These are phyloP conservation scores for Acrocera orbiculus DNA, from an alignment of 2,888 invertebrate genomes.

Conservation along the genomic window DNA sequence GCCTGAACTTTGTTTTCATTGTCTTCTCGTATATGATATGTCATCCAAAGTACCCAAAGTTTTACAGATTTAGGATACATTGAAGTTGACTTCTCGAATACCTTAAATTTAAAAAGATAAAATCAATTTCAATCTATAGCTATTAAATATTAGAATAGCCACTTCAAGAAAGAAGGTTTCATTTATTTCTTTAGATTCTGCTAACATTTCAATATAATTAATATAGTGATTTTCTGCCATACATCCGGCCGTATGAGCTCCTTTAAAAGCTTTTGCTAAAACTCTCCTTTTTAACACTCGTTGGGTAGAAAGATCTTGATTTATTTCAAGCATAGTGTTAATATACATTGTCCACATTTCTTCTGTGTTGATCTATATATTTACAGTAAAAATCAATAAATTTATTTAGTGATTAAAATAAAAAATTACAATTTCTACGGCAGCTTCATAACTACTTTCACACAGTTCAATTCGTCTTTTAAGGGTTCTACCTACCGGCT, in stretches of 20 bases:
- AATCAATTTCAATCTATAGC: background rate
- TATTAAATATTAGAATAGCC: background rate
- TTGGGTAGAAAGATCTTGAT: conserved; percentile 31
- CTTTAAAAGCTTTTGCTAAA: conserved; percentile 34
- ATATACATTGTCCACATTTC: conserved; percentile 40
- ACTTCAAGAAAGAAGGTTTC: conserved; percentile 11
- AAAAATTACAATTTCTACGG: conserved; percentile 26
- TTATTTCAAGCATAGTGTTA: conserved; percentile 37
- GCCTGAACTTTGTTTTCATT: conserved; percentile 29
- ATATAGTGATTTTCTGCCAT: conserved; percentile 35
- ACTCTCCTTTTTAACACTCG: conserved; percentile 34
- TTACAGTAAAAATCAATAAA: background rate
- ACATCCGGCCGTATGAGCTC: conserved; percentile 32
- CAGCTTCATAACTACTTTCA: conserved; percentile 34
- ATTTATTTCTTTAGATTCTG: conserved; percentile 10
- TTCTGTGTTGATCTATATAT: conserved; percentile 27
- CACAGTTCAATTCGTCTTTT: conserved; percentile 33
- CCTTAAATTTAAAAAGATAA: conserved; percentile 14
- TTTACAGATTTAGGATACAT: conserved; percentile 31
- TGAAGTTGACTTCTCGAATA: conserved; percentile 31
- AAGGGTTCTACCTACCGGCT: conserved; percentile 18
- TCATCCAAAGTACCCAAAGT: conserved; percentile 36
- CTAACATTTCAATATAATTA: conserved; percentile 27
- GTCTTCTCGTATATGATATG: conserved; percentile 29
- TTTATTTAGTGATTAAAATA: background rate